Evolutionary conservation across 2,888 invertebrate genomes (phyloP).

Genomic region (Cheilosia vulpina): DNA sequence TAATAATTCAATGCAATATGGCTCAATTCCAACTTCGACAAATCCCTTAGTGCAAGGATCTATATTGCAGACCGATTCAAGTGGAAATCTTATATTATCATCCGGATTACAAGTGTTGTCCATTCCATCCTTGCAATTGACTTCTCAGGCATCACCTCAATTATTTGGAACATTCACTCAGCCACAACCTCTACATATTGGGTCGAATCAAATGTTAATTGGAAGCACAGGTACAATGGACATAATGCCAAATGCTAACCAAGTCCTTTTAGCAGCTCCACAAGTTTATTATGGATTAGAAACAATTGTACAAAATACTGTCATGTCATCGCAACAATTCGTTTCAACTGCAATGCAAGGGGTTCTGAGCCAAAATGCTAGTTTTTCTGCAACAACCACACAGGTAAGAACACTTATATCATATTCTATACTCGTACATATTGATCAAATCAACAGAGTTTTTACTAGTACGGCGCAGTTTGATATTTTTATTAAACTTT

Average conservation of each 20-base stretch:
- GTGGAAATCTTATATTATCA: constrained; percentile 85
- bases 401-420: constrained; percentile 77
- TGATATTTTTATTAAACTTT: no score
- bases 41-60: constrained; percentile 86
- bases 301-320: constrained; percentile 94
- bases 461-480: no score
- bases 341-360: constrained; percentile 92
- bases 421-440: no score
- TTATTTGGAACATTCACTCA: constrained; percentile 86
- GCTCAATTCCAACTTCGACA: constrained; percentile 86
- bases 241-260: constrained; percentile 78
- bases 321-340: constrained; percentile 95
- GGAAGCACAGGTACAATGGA: constrained; percentile 83
- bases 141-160: constrained; percentile 84
- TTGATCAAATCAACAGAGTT: no score
- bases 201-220: constrained; percentile 86
- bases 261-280: constrained; percentile 87
- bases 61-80: constrained; percentile 86
- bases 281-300: constrained; percentile 93
- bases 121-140: constrained; percentile 85
- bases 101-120: constrained; percentile 86
- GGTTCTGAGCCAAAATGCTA: constrained; percentile 91
- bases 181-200: constrained; percentile 85
- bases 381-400: constrained; percentile 92
- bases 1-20: constrained; percentile 88